Evolutionary conservation across 30 jellyfish, hydroid and myxozoan genomes (phyloP).

Genomic region (Turritopsis rubra): DNA sequence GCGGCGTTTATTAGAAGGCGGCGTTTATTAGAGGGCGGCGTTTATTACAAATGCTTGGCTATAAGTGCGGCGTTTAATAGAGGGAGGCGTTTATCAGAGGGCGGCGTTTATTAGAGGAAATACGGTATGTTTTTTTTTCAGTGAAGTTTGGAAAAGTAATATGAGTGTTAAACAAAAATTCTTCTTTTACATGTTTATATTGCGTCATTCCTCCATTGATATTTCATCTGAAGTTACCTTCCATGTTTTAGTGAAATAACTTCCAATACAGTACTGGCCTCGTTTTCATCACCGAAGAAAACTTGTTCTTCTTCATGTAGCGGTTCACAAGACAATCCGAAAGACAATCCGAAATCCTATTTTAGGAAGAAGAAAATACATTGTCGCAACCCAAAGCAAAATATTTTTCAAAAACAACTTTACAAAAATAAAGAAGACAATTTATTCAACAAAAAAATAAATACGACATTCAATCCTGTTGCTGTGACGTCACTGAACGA

Average conservation of each 20-base stretch:
- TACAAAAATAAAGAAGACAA: not conserved
- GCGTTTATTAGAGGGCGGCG: no score
- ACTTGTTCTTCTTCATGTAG: not conserved
- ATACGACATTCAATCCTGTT: not conserved
- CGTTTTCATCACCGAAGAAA: not conserved
- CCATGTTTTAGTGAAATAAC: not conserved
- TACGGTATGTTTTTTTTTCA: no score
- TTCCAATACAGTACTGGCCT: not conserved
- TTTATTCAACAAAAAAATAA: not conserved
- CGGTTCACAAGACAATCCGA: not conserved
- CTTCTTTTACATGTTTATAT: no score
- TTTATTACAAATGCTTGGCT: no score
- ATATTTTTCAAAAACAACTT: not conserved
- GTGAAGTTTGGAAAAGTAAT: no score
- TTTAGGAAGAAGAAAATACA: not conserved
- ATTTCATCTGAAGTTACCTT: not conserved
- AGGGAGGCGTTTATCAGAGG: no score
- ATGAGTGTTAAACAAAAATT: no score
- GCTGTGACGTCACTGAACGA: not conserved
- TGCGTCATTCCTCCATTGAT: not conserved
- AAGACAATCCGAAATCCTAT: not conserved
- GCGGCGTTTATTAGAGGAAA: no score
- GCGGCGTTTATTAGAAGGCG: no score
- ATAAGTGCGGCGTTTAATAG: no score
- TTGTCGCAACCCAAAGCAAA: not conserved